Evolutionary conservation across 35 echinoderm and acorn worm genomes (phyloP).

Genomic region (Lytechinus variegatus): DNA sequence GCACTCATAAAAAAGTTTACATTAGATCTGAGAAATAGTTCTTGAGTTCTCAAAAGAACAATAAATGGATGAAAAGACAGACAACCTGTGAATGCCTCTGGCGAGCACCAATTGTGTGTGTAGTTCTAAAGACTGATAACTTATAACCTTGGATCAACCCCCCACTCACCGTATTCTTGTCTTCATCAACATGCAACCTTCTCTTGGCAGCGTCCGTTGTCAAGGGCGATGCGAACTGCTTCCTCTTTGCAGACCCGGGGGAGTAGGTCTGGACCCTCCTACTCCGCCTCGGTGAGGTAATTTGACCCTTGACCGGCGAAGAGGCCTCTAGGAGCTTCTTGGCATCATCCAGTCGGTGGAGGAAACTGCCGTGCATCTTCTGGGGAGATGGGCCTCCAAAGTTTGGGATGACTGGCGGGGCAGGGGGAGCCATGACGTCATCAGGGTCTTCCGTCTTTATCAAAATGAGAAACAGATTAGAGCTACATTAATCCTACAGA

Average conservation of each 20-base stretch:
- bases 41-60: no score
- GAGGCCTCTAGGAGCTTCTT: conserved; percentile 73
- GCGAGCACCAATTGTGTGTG: no score
- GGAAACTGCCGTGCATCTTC: conserved; percentile 95
- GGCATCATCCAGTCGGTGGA: conserved; percentile 66
- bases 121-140: no score
- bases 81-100: no score
- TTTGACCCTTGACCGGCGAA: conserved; percentile 66
- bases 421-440: conserved; percentile 65
- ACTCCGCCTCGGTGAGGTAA: conserved; percentile 61
- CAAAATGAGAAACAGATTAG: not conserved
- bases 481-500: no score
- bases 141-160: not conserved
- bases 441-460: conserved; percentile 63
- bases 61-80: no score
- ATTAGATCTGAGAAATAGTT: no score
- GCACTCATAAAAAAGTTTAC: no score
- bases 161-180: conserved; percentile 78
- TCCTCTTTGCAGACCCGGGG: conserved; percentile 55
- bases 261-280: not conserved
- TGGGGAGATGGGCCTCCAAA: conserved; percentile 81
- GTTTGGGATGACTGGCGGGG: conserved; percentile 53
- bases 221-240: conserved; percentile 55
- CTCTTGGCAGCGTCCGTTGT: conserved; percentile 57
- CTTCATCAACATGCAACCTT: conserved; percentile 87